Percentiles rank a stretch among this genome's conserved stretches.
Evolutionary conservation across 2,888 invertebrate species (phyloP).

Genomic region (Ochlodes sylvanus): DNA sequence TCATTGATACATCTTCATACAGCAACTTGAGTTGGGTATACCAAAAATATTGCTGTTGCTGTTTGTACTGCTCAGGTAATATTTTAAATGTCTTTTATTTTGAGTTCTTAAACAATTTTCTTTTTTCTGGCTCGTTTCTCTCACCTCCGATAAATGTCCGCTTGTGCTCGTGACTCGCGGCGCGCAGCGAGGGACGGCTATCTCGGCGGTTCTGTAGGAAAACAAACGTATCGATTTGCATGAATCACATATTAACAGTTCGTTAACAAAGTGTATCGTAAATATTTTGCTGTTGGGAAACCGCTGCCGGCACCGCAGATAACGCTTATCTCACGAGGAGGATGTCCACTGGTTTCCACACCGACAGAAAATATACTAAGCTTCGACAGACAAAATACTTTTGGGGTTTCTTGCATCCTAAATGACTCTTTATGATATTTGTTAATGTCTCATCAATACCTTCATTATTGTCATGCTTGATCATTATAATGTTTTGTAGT

Average conservation of each 20-base stretch:
- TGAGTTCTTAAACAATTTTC: background rate
- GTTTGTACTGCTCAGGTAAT: too few relatives aligned
- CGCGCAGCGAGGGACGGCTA: conserved; percentile 41
- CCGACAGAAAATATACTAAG: background rate
- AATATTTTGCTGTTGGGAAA: conserved; percentile 72
- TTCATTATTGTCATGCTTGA: too few relatives aligned
- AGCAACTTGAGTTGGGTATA: too few relatives aligned
- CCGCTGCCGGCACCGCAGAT: conserved; percentile 55
- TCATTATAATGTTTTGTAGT: too few relatives aligned
- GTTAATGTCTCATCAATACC: too few relatives aligned
- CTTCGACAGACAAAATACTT: too few relatives aligned
- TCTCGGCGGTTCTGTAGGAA: conserved; percentile 61
- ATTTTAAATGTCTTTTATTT: too few relatives aligned
- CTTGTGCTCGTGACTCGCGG: conserved; percentile 36
- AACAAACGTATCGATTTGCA: conserved; percentile 74
- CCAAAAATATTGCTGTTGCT: too few relatives aligned
- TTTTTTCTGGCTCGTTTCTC: background rate
- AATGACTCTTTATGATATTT: too few relatives aligned
- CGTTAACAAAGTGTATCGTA: conserved; percentile 73
- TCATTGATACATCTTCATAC: too few relatives aligned
- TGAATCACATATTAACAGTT: conserved; percentile 72
- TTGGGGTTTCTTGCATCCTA: too few relatives aligned
- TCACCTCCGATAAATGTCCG: conserved; percentile 2
- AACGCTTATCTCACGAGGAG: conserved; percentile 44
- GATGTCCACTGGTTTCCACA: conserved; percentile 24